phyloP scores from a whole-genome alignment of 2,888 invertebrate species.

The Gymnoscelis rufifasciata region DNA sequence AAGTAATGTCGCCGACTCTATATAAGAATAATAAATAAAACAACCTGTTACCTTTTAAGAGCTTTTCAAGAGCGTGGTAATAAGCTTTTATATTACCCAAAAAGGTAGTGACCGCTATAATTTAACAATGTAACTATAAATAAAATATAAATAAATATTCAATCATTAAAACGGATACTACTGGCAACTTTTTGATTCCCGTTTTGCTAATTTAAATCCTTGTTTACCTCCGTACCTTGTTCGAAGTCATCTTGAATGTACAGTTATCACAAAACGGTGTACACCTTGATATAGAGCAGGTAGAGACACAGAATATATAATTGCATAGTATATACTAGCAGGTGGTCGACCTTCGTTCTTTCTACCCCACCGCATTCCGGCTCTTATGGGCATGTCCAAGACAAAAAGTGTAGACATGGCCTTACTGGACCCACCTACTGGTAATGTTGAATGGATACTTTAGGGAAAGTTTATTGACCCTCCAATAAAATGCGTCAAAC shows the following conservation, averaged over 20 bases:
- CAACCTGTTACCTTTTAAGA: constrained; percentile 18
- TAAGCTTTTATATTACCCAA: constrained; percentile 19
- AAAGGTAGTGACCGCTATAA: constrained; percentile 12
- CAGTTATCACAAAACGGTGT: too few species aligned
- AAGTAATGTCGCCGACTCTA: constrained; percentile 5
- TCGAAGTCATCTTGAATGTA: too few species aligned
- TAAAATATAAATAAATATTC: too few species aligned
- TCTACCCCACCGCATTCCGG: constrained; percentile 24
- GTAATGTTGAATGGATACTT: constrained; percentile 1
- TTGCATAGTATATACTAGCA: constrained; percentile 10
- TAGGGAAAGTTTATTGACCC: constrained; percentile 2
- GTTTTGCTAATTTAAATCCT: too few species aligned
- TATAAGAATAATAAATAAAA: constrained; percentile 16
- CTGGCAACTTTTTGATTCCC: too few species aligned
- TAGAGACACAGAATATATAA: not conserved
- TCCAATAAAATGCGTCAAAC: not conserved
- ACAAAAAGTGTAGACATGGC: constrained; percentile 15
- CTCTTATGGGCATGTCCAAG: constrained; percentile 18
- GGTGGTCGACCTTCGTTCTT: constrained; percentile 27
- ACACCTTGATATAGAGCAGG: not conserved
- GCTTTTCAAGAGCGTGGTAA: constrained; percentile 19
- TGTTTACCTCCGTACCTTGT: too few species aligned
- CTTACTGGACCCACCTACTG: constrained; percentile 1
- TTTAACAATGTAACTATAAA: too few species aligned
- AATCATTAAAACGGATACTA: too few species aligned